phyloP scores from a whole-genome alignment of 64 coral and sea anemone species.

The Pachyseris speciosa region DNA sequence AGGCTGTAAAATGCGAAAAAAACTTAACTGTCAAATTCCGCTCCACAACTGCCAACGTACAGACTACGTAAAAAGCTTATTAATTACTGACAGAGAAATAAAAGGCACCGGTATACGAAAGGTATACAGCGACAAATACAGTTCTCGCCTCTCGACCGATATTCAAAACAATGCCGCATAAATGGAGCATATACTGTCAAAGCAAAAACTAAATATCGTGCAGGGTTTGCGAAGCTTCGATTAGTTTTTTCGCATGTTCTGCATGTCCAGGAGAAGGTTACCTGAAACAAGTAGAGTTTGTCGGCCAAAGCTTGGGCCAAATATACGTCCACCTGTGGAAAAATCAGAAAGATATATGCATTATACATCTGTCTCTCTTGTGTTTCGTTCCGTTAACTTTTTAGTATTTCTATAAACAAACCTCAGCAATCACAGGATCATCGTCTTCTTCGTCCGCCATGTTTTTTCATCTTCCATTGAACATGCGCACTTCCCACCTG shows the following conservation, averaged over 20 bases:
- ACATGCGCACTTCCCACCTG: conserved; percentile 47
- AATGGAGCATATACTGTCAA: not conserved
- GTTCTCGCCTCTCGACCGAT: not conserved
- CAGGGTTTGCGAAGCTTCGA: not conserved
- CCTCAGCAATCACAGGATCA: conserved; percentile 83
- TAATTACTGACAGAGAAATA: too few relatives aligned
- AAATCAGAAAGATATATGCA: not conserved
- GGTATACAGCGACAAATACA: not conserved
- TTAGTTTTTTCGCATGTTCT: not conserved
- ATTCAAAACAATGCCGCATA: not conserved
- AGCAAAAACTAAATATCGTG: not conserved
- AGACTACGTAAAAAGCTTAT: too few relatives aligned
- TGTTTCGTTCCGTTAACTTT: not conserved
- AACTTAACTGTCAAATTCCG: too few relatives aligned
- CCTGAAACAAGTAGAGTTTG: conserved; percentile 94
- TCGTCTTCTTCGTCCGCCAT: conserved; percentile 99
- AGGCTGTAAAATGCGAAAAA: not conserved
- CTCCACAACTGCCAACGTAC: not conserved
- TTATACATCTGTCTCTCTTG: not conserved
- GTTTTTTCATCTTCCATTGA: conserved; percentile 30
- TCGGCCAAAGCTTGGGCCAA: conserved; percentile 90
- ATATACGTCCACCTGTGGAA: conserved; percentile 89
- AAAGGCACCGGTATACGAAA: too few relatives aligned
- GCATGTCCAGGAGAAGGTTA: not conserved
- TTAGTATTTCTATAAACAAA: not conserved